Conservation (phyloP, 2,113 vertebrate genomes). For the Sebastes fasciatus region DNA sequence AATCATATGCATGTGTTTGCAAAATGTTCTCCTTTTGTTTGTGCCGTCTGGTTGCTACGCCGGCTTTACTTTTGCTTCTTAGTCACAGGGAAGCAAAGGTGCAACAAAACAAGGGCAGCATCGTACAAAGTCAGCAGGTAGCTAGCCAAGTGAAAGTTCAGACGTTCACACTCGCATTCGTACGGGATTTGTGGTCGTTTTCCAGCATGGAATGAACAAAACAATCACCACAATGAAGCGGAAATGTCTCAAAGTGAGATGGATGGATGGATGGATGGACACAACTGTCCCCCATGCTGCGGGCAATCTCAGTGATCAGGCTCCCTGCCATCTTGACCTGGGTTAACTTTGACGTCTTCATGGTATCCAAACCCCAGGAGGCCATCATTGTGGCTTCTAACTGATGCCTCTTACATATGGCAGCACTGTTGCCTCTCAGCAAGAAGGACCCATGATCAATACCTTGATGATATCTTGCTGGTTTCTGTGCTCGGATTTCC, state of each 20-base stretch:
- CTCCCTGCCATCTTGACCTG: slow-evolving; percentile 25
- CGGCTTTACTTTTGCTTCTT: slow-evolving; percentile 58
- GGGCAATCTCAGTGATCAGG: slow-evolving; percentile 4
- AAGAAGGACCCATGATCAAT: slow-evolving; percentile 49
- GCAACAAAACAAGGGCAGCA: slow-evolving; percentile 58
- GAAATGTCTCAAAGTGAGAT: slow-evolving; percentile 11
- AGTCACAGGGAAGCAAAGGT: slow-evolving; percentile 45
- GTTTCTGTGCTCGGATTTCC: slow-evolving; percentile 16
- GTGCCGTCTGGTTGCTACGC: slow-evolving; percentile 53
- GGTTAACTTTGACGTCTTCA: slow-evolving; percentile 25
- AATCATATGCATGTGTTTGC: slow-evolving; percentile 76
- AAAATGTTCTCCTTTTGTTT: slow-evolving; percentile 68
- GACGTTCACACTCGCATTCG: neutral
- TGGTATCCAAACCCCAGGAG: slow-evolving; percentile 30
- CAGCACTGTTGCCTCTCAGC: slow-evolving; percentile 24
- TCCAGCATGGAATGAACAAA: neutral
- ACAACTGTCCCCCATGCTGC: slow-evolving; percentile 6
- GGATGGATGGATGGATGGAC: neutral
- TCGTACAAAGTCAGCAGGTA: slow-evolving; percentile 50
- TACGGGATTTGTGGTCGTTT: neutral
- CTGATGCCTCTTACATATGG: slow-evolving; percentile 20
- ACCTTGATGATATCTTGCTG: slow-evolving; percentile 41
- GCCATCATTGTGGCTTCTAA: slow-evolving; percentile 16
- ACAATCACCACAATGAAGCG: neutral
- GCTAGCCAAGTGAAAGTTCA: slow-evolving; percentile 10